Base-by-base conservation (phyloP, 2,113 vertebrate species). In the Ursus arctos region DNA sequence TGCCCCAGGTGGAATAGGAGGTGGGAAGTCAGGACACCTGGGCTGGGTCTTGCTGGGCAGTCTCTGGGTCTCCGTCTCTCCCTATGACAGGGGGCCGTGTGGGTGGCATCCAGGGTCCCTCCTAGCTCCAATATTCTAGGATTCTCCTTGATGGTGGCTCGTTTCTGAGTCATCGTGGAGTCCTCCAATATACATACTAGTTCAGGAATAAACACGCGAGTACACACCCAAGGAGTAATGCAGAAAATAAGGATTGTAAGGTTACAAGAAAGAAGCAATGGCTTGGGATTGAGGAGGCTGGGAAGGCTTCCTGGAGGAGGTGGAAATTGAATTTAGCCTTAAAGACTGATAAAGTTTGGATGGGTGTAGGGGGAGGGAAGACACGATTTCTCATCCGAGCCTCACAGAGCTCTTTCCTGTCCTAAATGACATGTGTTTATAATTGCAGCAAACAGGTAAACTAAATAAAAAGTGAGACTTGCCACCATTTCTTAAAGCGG, bases 221-320 rank as follows among this genome's bases (percentile, higher is more conserved):
- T 5, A 19, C 15, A 9, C 2, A 33, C 74, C 43, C 33, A 33
- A 4, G 16, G 15, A 15, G 11, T 22, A 12, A 14, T 12, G 11
- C 2, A 36, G 28, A 47, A 24, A 26, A 0, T 2, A 28, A 7
- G 7, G 0, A 49, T 26, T 18, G 11, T 0, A 6, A n/a, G 19
- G 1, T 33, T 13, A 36, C 51, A 49, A 71, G 53, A 59, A 28
- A 74, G 61, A 82, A 31, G 33, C 21, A 3, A 19, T 19, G 3
- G 10, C 65, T 40, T 21, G 33, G 51, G 28, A 59, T 15, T 9
- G 49, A 24, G 36, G 33, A 36, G 49, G 7, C 2, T 10, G 0
- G 26, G 74, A 83, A 47, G 76, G 53, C 53, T 76, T 88, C 95
- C 33, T 47, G 55, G 40, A 71, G 40, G 74, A 71, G 91, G 63